Evolutionary conservation across 2,113 vertebrate species (phyloP), one percentile per base, ranked within the genome.

Genomic region (Mormyrus lacerda): DNA sequence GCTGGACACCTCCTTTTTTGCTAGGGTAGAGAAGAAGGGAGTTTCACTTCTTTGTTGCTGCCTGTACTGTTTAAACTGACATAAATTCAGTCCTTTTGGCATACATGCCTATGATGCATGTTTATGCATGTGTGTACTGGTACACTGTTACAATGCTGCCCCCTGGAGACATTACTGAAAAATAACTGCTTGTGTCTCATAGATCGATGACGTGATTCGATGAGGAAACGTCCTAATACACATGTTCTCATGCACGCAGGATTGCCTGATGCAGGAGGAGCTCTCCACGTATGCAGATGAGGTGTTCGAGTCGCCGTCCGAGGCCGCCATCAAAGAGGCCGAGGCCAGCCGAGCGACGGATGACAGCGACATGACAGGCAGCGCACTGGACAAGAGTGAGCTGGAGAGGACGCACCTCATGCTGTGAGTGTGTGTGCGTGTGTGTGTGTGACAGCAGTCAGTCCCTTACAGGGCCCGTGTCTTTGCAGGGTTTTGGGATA

Each of bases 1-100:
- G 90, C 93, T 99, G 0, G 98, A 99, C 93, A 99, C 98, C 0
- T 99, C 98, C 39, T 99, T 99, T 95, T 99, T 99, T 0, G 98
- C 98, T 90, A 96, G 98, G 96, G 98, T 99, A 94, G 96, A 93
- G 10, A 44, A 47, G 24, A 88, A 88, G n/a, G 24, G 21, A 53
- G 39, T 76, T 13, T 35, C 88, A 15, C 24, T 19, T 1, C n/a
- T 21, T 47, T 84, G 44, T n/a, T 35, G 85, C 48, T 51, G 27
- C 48, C 42, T 85, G 42, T 27, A 47, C 44, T 11, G 82, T 35
- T 86, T 48, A 53, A 31, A 35, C 42, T 27, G 11, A 51, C 11
- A 83, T 45, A 24, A 24, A 44, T 47, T 6, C 19, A 47, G 9
- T 45, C 42, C 24, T 47, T 42, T 84, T 47, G 44, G 39, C 39